A percentile compares a stretch with the other conserved stretches of the same genome.
phyloP scores from a whole-genome alignment of 2,113 vertebrate genomes.

The Nibea albiflora region DNA sequence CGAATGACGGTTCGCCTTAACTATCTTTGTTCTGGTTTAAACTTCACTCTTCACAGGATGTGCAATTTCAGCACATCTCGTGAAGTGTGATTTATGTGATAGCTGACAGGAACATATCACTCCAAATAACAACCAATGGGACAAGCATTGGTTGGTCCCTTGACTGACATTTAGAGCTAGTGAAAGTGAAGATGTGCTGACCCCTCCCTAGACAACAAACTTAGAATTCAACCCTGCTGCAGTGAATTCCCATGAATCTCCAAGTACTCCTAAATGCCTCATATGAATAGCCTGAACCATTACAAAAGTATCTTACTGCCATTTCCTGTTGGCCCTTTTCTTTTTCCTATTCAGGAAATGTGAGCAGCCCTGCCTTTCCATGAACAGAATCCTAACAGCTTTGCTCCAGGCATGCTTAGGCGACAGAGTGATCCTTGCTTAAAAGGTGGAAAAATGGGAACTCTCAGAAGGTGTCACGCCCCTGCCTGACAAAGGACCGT shows the following conservation, averaged over 20 bases:
- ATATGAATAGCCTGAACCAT: conserved; percentile 2
- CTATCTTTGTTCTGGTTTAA: background rate
- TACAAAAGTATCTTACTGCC: background rate
- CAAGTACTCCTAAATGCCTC: background rate
- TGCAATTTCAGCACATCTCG: background rate
- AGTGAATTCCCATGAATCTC: conserved; percentile 23
- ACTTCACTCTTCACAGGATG: too few relatives aligned
- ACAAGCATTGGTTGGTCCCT: too few relatives aligned
- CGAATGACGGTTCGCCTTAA: background rate
- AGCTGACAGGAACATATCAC: background rate
- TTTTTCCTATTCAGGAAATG: conserved; percentile 21
- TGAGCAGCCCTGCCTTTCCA: conserved; percentile 5
- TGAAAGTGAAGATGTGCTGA: conserved; percentile 1
- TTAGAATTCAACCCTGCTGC: background rate
- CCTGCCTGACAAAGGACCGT: background rate
- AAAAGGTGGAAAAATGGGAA: conserved; percentile 22
- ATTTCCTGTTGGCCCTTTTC: conserved; percentile 15
- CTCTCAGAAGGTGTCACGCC: conserved; percentile 27
- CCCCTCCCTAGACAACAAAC: background rate
- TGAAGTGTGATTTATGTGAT: background rate
- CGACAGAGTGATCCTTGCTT: conserved; percentile 2
- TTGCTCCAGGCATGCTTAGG: conserved; percentile 28
- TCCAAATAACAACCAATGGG: too few relatives aligned
- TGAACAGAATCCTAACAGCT: conserved; percentile 30
- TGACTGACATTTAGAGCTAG: conserved; percentile 2